Evolutionary conservation across 2,888 invertebrate genomes (phyloP), one percentile per base, ranked within the genome.

Genomic region (Colletes collaris): DNA sequence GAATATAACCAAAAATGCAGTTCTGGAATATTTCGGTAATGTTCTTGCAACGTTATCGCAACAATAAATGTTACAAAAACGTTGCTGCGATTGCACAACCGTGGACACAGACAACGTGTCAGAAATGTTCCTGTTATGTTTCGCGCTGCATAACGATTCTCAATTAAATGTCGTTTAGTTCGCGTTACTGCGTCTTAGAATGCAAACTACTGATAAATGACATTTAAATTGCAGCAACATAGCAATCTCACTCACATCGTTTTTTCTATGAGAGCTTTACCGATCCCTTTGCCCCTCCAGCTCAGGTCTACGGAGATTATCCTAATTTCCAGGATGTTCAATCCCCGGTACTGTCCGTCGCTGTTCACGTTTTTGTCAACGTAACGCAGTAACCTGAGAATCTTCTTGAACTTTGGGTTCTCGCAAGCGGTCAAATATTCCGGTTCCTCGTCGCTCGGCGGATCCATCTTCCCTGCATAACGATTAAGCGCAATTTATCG

Each of bases 211-310:
- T 44, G 11, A 44, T 16, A 44, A 19, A 16, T 11, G 16, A 40
- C 6, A 40, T 6, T 40, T 40, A 6, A 6, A 6, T 40, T 40
- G 40, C 13, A 8, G 4, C 27, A 35, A 63, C n/a, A 8, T 2
- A 16, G 11, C 13, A 40, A 8, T 27, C 19, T 11, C 16, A 55
- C 94, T 94, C 93, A 96, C 96, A 95, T 94, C 4, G 96, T 94
- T 86, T 93, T 94, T 64, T 94, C 93, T 83, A 96, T 92, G 13
- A 96, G 93, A 27, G 94, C 93, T 81, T 95, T 95, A 86, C 95
- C 96, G 76, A 96, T 95, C 3, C 96, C 96, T 82, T 94, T 94
- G 63, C 95, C 95, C 80, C 96, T 93, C 94, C 95, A 96, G 13
- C 93, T 93, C 0, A 94, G 94, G 84, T 96, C 95, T 1, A 96